These are phyloP conservation scores for Microcebus lehilahytsara DNA, from an alignment of 2,113 vertebrate genomes.

Conservation along the genomic window DNA sequence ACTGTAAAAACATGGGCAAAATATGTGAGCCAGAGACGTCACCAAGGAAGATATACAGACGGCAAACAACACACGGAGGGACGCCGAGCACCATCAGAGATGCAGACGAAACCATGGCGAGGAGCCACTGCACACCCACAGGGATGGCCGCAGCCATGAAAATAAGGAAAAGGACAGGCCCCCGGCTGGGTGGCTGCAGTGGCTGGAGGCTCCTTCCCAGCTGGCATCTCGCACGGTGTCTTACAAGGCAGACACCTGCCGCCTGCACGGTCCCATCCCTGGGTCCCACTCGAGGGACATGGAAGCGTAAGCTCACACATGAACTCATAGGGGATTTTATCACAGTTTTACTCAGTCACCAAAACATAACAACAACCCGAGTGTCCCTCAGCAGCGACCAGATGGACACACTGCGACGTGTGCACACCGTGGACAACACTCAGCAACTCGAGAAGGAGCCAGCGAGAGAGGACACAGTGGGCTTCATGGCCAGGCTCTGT, in stretches of 20 bases:
- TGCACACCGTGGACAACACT: not conserved
- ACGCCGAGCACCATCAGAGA: too few species aligned
- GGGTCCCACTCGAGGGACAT: not conserved
- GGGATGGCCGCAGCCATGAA: too few species aligned
- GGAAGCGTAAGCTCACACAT: not conserved
- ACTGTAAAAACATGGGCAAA: fast-evolving
- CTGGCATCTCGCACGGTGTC: too few species aligned
- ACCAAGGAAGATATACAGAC: not conserved
- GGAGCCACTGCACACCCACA: fast-evolving
- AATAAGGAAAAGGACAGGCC: too few species aligned
- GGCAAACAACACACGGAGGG: not conserved
- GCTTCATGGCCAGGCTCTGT: not conserved
- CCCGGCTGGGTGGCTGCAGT: too few species aligned
- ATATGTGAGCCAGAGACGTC: not conserved
- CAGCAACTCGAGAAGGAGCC: too few species aligned
- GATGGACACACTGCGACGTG: fast-evolving
- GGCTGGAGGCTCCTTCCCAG: too few species aligned
- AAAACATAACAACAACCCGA: not conserved
- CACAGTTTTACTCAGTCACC: not conserved
- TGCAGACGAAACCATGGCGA: too few species aligned
- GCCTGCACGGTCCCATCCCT: too few species aligned
- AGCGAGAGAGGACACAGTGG: not conserved
- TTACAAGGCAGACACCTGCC: too few species aligned
- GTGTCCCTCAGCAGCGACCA: not conserved
- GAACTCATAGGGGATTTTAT: not conserved